Percentiles rank a stretch among this genome's conserved stretches.
phyloP scores from a whole-genome alignment of 2,797 vertebrate genomes.

The Sebastes trivittatus region DNA sequence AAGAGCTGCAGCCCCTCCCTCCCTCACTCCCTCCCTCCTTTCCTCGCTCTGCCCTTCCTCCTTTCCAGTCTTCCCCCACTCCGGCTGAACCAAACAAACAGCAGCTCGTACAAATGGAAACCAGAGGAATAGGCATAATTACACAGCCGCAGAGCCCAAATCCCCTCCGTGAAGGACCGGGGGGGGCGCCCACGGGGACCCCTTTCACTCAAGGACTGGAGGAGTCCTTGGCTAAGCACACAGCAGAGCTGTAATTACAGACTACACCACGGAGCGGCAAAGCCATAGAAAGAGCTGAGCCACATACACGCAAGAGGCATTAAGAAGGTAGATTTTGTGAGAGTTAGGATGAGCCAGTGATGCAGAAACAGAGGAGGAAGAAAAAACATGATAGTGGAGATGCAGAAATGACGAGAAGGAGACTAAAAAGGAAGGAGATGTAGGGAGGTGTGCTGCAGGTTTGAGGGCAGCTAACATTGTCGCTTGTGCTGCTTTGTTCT shows the following conservation, averaged over 20 bases:
- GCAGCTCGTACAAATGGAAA: constrained; percentile 66
- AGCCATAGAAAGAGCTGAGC: constrained; percentile 34
- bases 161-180: constrained; percentile 62
- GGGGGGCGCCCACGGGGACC: constrained; percentile 62
- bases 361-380: constrained; percentile 19
- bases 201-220: constrained; percentile 61
- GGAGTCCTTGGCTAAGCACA: constrained; percentile 62
- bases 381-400: neutral
- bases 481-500: constrained; percentile 68
- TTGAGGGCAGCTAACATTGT: constrained; percentile 31
- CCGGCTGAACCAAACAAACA: constrained; percentile 68
- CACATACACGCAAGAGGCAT: constrained; percentile 45
- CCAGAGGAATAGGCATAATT: constrained; percentile 74
- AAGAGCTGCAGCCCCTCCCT: constrained; percentile 44
- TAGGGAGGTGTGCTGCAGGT: constrained; percentile 44
- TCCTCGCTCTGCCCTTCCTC: constrained; percentile 14
- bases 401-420: constrained; percentile 5
- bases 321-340: constrained; percentile 45
- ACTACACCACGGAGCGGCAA: constrained; percentile 53
- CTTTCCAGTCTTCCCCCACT: constrained; percentile 33
- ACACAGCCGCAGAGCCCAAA: constrained; percentile 66
- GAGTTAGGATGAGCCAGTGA: constrained; percentile 17
- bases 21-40: constrained; percentile 10
- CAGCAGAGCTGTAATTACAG: constrained; percentile 74
- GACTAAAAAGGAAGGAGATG: constrained; percentile 54